A percentile compares a stretch with the other conserved stretches of the same genome.
Conservation (phyloP, 2,797 vertebrate genomes). For the Okamejei kenojei region DNA sequence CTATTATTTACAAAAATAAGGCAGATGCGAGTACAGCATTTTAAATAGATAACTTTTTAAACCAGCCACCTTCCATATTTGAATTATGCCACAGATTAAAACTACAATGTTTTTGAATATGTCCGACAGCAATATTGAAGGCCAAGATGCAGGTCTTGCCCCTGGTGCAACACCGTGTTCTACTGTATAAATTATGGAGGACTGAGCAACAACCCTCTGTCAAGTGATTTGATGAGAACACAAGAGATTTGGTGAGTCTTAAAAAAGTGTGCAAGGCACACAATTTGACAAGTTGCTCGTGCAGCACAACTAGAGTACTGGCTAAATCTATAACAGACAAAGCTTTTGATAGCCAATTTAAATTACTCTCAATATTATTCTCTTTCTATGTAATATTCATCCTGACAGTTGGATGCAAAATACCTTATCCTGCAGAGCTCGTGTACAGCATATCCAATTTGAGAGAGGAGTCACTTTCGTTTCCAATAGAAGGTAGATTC, state of each 20-base stretch:
- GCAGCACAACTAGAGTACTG: background rate
- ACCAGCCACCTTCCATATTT: background rate
- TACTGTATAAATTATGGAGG: background rate
- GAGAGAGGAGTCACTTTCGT: too few relatives aligned
- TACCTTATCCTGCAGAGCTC: background rate
- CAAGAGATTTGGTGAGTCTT: background rate
- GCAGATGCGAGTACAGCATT: background rate
- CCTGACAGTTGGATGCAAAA: too few relatives aligned
- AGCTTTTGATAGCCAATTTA: too few relatives aligned
- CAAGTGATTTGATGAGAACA: background rate
- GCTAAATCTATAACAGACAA: too few relatives aligned
- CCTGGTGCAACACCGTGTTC: background rate
- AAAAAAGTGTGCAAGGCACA: background rate
- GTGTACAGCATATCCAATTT: too few relatives aligned
- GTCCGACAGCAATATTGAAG: background rate
- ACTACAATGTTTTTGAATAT: background rate
- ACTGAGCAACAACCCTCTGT: background rate
- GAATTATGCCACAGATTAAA: background rate
- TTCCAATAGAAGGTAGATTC: background rate
- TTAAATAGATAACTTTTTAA: background rate
- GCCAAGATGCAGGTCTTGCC: background rate
- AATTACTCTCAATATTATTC: background rate
- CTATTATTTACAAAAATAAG: conserved; percentile 27
- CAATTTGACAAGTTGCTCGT: background rate
- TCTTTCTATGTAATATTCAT: background rate